Evolutionary conservation across 2,888 invertebrate genomes (phyloP).

Genomic region (Balanococcus diminutus): DNA sequence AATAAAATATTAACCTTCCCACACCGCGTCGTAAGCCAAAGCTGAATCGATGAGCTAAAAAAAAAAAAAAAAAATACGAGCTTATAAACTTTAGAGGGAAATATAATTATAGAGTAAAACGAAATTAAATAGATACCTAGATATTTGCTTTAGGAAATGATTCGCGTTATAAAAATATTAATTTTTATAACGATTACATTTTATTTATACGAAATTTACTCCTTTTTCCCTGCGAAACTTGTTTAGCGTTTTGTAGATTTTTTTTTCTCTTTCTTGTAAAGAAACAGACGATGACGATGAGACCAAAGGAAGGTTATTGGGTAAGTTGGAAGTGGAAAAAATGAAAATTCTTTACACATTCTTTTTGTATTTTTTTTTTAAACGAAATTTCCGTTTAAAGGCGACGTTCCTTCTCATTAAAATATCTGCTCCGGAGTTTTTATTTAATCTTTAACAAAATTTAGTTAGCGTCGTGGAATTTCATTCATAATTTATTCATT

Average conservation of each 20-base stretch:
- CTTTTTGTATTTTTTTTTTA: constrained; percentile 3
- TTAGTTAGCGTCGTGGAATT: constrained; percentile 1
- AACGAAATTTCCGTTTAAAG: constrained; percentile 14
- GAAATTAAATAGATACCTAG: neutral
- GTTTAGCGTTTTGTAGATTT: neutral
- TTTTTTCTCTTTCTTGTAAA: neutral
- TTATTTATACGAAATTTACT: neutral
- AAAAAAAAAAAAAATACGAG: neutral
- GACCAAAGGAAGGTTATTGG: too few relatives aligned
- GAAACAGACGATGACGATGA: neutral
- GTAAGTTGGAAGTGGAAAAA: neutral
- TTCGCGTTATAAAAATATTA: neutral
- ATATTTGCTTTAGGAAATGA: neutral
- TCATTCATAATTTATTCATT: constrained; percentile 13
- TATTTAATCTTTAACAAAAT: constrained; percentile 27
- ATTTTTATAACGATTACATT: neutral
- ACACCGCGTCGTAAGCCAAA: too few relatives aligned
- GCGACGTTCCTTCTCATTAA: neutral
- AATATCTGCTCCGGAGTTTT: constrained; percentile 10
- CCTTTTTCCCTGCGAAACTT: neutral
- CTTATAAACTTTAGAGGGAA: too few relatives aligned
- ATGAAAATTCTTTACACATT: constrained; percentile 26
- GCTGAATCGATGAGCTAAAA: neutral
- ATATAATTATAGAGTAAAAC: neutral
- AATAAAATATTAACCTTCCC: neutral